Evolutionary conservation across 2,797 vertebrate genomes (phyloP).

Genomic region (Hypotaenidia okinawae): DNA sequence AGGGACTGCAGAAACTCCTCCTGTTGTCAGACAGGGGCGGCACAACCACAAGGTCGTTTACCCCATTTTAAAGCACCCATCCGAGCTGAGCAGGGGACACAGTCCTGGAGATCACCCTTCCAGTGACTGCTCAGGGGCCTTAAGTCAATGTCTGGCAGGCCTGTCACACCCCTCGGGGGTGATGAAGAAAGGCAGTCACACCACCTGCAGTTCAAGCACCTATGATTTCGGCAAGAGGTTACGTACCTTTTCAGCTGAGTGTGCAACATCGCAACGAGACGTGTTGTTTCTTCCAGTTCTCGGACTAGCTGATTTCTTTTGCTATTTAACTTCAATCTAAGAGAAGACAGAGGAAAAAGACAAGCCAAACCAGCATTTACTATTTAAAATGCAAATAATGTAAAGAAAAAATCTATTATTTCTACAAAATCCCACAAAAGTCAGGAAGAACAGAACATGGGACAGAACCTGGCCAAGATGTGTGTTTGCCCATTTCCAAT

Average conservation of each 20-base stretch:
- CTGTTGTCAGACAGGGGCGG: neutral
- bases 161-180: neutral
- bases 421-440: neutral
- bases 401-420: neutral
- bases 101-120: neutral
- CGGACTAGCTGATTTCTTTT: slow-evolving; percentile 91
- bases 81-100: fast-evolving
- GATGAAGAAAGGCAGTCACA: neutral
- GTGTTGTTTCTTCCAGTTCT: slow-evolving; percentile 92
- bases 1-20: neutral
- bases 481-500: neutral
- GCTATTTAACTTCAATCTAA: slow-evolving; percentile 89
- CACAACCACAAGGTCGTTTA: neutral
- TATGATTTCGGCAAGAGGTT: neutral
- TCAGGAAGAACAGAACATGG: neutral
- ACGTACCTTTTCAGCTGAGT: slow-evolving; percentile 90
- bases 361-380: neutral
- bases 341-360: neutral
- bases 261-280: slow-evolving; percentile 85
- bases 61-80: neutral
- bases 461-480: neutral
- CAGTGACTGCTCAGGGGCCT: neutral
- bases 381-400: neutral
- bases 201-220: neutral
- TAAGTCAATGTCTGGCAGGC: neutral